These are phyloP conservation scores for Gallinago solitaria DNA, from an alignment of 2,797 vertebrate species.

Conservation along the genomic window DNA sequence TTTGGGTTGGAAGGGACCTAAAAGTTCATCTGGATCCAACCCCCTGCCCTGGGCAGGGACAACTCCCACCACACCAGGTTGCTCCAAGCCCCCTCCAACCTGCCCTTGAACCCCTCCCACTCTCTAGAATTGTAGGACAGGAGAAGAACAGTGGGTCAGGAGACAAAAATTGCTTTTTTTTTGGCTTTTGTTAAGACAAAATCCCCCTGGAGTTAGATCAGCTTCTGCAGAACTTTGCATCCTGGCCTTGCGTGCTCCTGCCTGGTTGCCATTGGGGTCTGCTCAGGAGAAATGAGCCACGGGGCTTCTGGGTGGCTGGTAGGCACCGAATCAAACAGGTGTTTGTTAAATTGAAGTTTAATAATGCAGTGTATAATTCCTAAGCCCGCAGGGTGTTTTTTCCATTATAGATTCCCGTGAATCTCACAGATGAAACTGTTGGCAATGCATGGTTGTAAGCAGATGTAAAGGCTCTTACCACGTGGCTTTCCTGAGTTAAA, in stretches of 20 bases:
- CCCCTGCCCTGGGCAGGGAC: too few species aligned
- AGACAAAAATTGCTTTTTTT: background rate
- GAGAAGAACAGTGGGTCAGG: background rate
- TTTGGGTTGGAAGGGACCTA: too few species aligned
- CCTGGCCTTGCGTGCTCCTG: rapidly evolving
- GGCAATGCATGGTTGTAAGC: background rate
- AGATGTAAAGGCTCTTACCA: background rate
- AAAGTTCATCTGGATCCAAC: too few species aligned
- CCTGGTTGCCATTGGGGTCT: background rate
- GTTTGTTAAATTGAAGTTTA: too few species aligned
- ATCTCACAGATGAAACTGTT: background rate
- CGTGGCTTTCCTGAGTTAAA: rapidly evolving
- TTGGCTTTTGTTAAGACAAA: background rate
- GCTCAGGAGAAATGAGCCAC: background rate
- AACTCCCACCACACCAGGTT: too few species aligned
- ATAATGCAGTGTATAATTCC: rapidly evolving
- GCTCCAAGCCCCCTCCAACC: too few species aligned
- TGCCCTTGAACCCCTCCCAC: background rate
- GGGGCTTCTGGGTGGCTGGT: background rate
- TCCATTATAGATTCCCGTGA: background rate
- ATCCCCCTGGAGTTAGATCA: background rate
- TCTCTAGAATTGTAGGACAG: background rate
- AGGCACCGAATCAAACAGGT: background rate
- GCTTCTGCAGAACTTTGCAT: background rate
- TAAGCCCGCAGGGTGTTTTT: background rate